Evolutionary conservation across 2,113 vertebrate genomes (phyloP), one percentile per base, ranked within the genome.

Genomic region (Nerophis ophidion): DNA sequence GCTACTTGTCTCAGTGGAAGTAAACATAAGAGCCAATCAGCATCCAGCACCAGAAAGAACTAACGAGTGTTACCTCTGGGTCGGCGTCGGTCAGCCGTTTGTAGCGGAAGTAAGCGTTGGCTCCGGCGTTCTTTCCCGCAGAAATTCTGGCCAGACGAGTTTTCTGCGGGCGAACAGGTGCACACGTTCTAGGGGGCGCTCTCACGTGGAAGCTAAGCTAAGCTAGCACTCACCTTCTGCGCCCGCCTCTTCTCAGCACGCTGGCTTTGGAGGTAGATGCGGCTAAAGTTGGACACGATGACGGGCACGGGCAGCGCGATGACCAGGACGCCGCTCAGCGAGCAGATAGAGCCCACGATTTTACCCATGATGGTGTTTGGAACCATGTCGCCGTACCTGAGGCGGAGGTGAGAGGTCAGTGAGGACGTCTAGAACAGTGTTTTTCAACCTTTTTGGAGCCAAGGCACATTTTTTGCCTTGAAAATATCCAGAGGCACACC

Each of bases 261-360:
- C 83, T 99, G 96, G 54, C 96, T 99, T 85, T 99, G 97, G 81
- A 98, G 96, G 87, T 98, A 99, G 81, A 98, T 98, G 1, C 95
- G 93, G 79, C 97, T 99, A 90, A 98, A 98, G 88, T 99, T 98
- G 78, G 97, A 99, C 44, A 99, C 96, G 42, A 99, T 99, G 69
- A 98, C 97, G 0, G 96, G 97, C 44, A 99, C 97, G 0, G 96
- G 96, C 52, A 99, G 89, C 26, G 97, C 95, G 50, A 98, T 99
- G 82, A 99, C 97, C 80, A 99, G 81, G 59, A 97, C 96, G 0
- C 96, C 95, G 33, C 97, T 99, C 74, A 97, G 86, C 0, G 96
- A 99, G 47, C 95, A 99, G 75, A 98, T 90, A 16, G 96, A 98
- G 52, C 93, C 95, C 64, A 98, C 93, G 60, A 99, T 92, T 91